Conservation (phyloP, 2,113 vertebrate genomes). For the Planiliza haematocheilus region DNA sequence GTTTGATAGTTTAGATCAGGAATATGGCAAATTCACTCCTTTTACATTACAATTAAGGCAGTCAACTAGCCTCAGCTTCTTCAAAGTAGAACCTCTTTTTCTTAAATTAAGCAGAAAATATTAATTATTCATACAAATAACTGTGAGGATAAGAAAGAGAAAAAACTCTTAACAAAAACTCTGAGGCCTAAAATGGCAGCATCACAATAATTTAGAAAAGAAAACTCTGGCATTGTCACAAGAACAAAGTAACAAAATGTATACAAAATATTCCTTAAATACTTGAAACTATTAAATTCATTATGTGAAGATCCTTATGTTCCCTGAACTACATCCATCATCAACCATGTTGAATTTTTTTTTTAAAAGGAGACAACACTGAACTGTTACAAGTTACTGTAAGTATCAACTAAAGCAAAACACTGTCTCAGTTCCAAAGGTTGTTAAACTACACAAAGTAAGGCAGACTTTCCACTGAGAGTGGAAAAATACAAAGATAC, state of each 20-base stretch:
- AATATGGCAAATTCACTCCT: slow-evolving; percentile 46
- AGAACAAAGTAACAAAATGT: slow-evolving; percentile 33
- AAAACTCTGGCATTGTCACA: slow-evolving; percentile 51
- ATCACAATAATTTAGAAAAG: slow-evolving; percentile 64
- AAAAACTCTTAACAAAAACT: slow-evolving; percentile 23
- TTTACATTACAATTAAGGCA: slow-evolving; percentile 64
- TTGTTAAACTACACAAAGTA: slow-evolving; percentile 21
- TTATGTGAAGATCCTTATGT: neutral
- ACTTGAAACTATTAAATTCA: slow-evolving; percentile 41
- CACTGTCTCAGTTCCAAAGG: slow-evolving; percentile 21
- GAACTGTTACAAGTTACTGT: slow-evolving; percentile 35
- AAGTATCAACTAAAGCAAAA: slow-evolving; percentile 30
- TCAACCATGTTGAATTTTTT: slow-evolving; percentile 22
- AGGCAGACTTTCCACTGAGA: slow-evolving; percentile 30
- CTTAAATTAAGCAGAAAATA: slow-evolving; percentile 63
- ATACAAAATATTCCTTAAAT: slow-evolving; percentile 52
- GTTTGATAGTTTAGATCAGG: slow-evolving; percentile 41
- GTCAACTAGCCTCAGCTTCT: slow-evolving; percentile 58
- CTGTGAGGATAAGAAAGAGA: slow-evolving; percentile 21
- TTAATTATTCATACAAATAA: slow-evolving; percentile 49
- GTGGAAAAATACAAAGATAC: slow-evolving; percentile 32
- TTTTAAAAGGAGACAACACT: slow-evolving; percentile 50
- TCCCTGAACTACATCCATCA: slow-evolving; percentile 31
- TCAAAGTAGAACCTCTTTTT: slow-evolving; percentile 40
- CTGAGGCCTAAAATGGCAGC: slow-evolving; percentile 69